Evolutionary conservation across 2,888 invertebrate species (phyloP), one percentile per base, ranked within the genome.

Genomic region (Drosophila barbarae): DNA sequence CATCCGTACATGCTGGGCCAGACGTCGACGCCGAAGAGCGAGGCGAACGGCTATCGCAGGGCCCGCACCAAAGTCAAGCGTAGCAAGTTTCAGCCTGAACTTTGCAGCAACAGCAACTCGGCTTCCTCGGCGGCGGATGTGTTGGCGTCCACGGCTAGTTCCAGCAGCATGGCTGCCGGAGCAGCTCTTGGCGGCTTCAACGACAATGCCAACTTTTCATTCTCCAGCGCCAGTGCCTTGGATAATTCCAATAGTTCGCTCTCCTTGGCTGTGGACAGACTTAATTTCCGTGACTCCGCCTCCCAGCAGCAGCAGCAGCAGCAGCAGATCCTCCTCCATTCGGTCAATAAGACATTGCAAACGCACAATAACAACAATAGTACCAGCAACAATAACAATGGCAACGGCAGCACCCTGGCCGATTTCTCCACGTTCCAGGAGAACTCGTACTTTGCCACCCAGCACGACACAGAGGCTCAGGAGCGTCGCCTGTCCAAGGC

Each of bases 401-500:
- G 52, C 36, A 64, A 35, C 13, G 54, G 61, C 38, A 77, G 71
- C 26, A 68, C 84, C 32, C 77, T 86, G 13, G 85, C 87, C 34
- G 89, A 89, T 49, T 87, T 88, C 55, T 88, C 88, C 23, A 89
- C 88, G 12, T 90, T 87, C 60, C 90, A 89, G 54, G 89, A 90
- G 64, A 90, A 89, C 59, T 89, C 89, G 4, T 90, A 88, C 63
- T 90, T 90, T 72, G 87, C 88, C 21, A 87, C 89, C 0, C 90
- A 90, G 49, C 86, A 89, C 53, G 88, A 90, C 52, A 82, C 83
- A 2, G 89, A 90, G 55, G 84, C 88, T 2, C 87, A 88, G 64
- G 86, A 88, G 60, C 82, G 77, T n/a, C 87, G 90, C 7, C 67
- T 88, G 0, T 84, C 87, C 6, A 89, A 89, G 60, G 89, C 90